Evolutionary conservation across 2,888 invertebrate genomes (phyloP), one percentile per base, ranked within the genome.

Genomic region (Agelastica alni): DNA sequence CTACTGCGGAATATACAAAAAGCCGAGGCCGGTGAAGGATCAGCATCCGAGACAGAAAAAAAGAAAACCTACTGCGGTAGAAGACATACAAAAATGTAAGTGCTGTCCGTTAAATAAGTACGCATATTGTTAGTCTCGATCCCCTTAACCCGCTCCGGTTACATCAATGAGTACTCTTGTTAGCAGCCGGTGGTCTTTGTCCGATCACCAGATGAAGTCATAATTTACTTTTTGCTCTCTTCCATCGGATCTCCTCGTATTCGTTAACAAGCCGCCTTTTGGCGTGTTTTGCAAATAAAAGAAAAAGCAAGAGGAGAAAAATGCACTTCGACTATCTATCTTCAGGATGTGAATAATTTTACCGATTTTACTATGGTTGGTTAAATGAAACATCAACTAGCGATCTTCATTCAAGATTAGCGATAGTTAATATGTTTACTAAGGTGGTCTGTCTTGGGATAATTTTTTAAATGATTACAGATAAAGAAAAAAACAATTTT

Each of bases 241-340:
- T 51, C 13, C 47, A 17, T 52, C 53, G 53, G 58, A 58, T 51
- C 53, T 53, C 56, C 56, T 53, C 48, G 55, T 61, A 62, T 60
- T 60, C 62, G 60, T 62, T 62, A 62, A 62, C 62, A 55, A 62
- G 60, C 62, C 62, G 62, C 60, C 60, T 61, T 61, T 60, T 53
- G 51, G 53, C 46, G 55, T 48, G 56, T 56, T 43, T 26, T 10
- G 31, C 31, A 10, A 10, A 31, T 10, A 31, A 31, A 31, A 31
- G 31, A 9, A 31, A 10, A 31, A 31, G n/a, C n/a, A 31, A 10
- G 10, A 31, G 4, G 10, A 31, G 10, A 31, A 31, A 10, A 31
- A 26, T 9, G 26, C 26, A n/a, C n/a, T n/a, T n/a, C 10, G 10
- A 31, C 31, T 31, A 31, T 9, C 31, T 31, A 10, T 31, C 31